Evolutionary conservation across 1,140 invertebrate species (phyloP).

Genomic region (Drosophila ambigua): DNA sequence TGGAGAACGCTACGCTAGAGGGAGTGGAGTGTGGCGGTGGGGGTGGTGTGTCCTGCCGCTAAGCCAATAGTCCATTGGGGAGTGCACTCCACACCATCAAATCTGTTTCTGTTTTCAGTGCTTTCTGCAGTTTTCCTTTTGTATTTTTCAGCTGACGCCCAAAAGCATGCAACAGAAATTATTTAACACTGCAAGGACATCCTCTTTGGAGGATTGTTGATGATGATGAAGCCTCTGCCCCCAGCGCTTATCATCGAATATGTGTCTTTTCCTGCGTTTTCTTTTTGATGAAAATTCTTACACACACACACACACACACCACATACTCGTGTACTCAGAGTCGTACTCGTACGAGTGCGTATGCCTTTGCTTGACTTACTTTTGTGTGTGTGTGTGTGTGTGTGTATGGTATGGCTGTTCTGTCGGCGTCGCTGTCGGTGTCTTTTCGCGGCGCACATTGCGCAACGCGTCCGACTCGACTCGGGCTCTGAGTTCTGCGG

Average conservation of each 20-base stretch:
- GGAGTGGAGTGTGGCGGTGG: not conserved
- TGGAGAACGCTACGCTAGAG: not conserved
- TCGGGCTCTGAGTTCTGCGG: slow-evolving; percentile 33
- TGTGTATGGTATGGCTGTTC: not conserved
- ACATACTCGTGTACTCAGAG: too few species aligned
- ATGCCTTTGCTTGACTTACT: slow-evolving; percentile 56
- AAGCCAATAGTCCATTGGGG: too few species aligned
- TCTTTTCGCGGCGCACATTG: slow-evolving; percentile 61
- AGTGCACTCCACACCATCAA: slow-evolving; percentile 1
- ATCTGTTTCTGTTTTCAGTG: slow-evolving; percentile 6
- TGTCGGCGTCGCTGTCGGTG: slow-evolving; percentile 48
- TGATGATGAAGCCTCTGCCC: slow-evolving; percentile 22
- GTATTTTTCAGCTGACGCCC: slow-evolving; percentile 35
- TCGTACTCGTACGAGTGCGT: too few species aligned
- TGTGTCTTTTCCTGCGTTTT: slow-evolving; percentile 10
- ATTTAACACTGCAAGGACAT: slow-evolving; percentile 12
- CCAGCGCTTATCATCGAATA: slow-evolving; percentile 20
- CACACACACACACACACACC: slow-evolving; percentile 31
- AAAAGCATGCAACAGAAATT: slow-evolving; percentile 25
- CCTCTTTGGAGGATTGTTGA: not conserved
- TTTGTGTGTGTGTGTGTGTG: slow-evolving; percentile 25
- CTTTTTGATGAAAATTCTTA: slow-evolving; percentile 27
- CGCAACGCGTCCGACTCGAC: slow-evolving; percentile 65
- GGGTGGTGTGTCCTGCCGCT: not conserved
- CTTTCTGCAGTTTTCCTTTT: slow-evolving; percentile 2